Evolutionary conservation across 1,140 invertebrate genomes (phyloP), one percentile per base, ranked within the genome.

Genomic region (Acromyrmex echinatior): DNA sequence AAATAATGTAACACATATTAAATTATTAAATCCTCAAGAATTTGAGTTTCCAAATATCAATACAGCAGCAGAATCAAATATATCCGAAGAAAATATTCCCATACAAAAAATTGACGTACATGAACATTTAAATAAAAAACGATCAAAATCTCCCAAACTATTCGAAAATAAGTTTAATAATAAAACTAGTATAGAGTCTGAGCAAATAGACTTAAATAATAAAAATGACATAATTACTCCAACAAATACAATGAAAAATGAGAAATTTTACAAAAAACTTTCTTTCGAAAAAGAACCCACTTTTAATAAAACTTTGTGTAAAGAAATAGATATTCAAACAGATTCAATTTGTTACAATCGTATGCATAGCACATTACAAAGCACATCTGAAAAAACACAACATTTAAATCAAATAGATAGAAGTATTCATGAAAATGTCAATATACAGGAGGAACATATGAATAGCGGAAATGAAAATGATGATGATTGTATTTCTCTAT

Each of bases 401-500:
- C 2, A 7, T 28, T 0, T n/a, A 39, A 73, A 6, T 31, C 10
- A 56, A 28, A 14, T 10, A 31, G 10, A 86, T 14, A 68, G 2
- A 18, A 63, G 0, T 39, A 12, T 66, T 62, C 6, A 35, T 60
- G 28, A 73, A 45, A n/a, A 6, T 51, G 60, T n/a, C 16, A 86
- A 14, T 51, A 14, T 2, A 2, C 77, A 35, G 21, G 0, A 14
- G 18, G n/a, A 56, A 9, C 1, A 14, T 63, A 7, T 1, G 28
- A 16, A 12, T 2, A 2, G 16, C 16, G 14, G 0, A 18, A 28
- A 56, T 51, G 45, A 86, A 14, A 14, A 81, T 2, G 78, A 82
- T 3, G 56, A 10, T 74, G 86, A 91, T 53, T 66, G 10, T 28
- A 88, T 91, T 74, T 90, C 82, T 51, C 63, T 91, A 25, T 88